phyloP scores from a whole-genome alignment of 2,113 vertebrate species.

The Noctilio leporinus region DNA sequence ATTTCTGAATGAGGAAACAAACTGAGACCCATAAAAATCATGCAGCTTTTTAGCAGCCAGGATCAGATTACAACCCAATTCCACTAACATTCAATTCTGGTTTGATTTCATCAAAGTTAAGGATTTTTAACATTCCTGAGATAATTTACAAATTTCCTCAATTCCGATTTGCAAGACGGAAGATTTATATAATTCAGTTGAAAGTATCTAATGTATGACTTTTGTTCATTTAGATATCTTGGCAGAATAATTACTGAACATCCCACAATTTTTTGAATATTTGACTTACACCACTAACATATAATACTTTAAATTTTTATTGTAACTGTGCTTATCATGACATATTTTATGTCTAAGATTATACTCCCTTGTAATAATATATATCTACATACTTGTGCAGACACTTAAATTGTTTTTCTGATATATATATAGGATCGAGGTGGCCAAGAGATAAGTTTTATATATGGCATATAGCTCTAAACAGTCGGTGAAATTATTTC shows the following conservation, averaged over 20 bases:
- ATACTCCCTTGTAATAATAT: not conserved
- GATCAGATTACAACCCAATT: not conserved
- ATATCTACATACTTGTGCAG: not conserved
- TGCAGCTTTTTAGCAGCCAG: not conserved
- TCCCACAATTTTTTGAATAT: not conserved
- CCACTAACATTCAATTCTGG: not conserved
- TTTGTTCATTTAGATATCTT: slow-evolving; percentile 7
- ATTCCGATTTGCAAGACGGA: not conserved
- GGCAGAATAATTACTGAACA: slow-evolving; percentile 23
- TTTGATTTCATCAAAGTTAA: slow-evolving; percentile 17
- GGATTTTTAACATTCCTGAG: not conserved
- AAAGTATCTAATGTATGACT: slow-evolving; percentile 25
- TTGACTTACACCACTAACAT: not conserved
- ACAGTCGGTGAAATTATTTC: not conserved
- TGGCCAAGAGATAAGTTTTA: not conserved
- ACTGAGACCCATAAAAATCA: not conserved
- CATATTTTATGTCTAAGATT: not conserved
- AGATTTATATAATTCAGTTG: slow-evolving; percentile 38
- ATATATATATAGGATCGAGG: not conserved
- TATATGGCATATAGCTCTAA: not conserved
- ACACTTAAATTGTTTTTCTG: not conserved
- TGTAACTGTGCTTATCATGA: not conserved
- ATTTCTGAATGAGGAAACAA: not conserved
- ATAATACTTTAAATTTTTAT: not conserved
- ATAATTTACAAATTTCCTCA: slow-evolving; percentile 2